Percentiles rank a stretch among this genome's conserved stretches.
Evolutionary conservation across 2,888 invertebrate genomes (phyloP).

Genomic region (Amaurobius ferox): DNA sequence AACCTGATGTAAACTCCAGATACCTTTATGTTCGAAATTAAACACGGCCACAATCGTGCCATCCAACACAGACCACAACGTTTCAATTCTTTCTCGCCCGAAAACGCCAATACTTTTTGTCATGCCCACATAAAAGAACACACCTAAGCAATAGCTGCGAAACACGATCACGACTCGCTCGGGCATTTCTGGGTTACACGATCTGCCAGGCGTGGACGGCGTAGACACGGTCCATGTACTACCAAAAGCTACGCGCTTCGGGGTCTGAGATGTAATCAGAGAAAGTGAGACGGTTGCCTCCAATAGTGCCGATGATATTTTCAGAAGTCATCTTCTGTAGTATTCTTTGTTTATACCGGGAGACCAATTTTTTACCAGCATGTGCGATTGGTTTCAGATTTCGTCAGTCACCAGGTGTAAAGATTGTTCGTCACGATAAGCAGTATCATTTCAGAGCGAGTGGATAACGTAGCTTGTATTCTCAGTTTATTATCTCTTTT

Average conservation of each 20-base stretch:
- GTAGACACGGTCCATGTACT: constrained; percentile 16
- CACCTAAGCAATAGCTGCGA: too few species aligned
- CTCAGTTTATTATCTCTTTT: too few species aligned
- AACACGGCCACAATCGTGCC: too few species aligned
- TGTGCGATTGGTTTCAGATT: background rate
- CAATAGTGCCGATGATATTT: background rate
- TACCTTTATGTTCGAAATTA: too few species aligned
- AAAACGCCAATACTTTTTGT: too few species aligned
- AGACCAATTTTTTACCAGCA: background rate
- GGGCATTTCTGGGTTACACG: constrained; percentile 43
- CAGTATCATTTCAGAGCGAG: too few species aligned
- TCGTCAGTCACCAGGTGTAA: background rate
- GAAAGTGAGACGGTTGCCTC: constrained; percentile 15
- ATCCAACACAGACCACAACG: too few species aligned
- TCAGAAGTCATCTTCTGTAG: background rate
- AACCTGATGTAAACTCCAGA: too few species aligned
- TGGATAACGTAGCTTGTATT: too few species aligned
- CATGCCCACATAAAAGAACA: too few species aligned
- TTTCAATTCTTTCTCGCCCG: too few species aligned
- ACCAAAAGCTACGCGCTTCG: constrained; percentile 4
- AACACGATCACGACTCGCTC: background rate
- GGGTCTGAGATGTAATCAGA: constrained; percentile 15
- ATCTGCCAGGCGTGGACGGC: constrained; percentile 31
- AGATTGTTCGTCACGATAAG: background rate
- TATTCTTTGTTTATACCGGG: background rate